Evolutionary conservation across 1,140 invertebrate genomes (phyloP).

Genomic region (Pectinophora gossypiella): DNA sequence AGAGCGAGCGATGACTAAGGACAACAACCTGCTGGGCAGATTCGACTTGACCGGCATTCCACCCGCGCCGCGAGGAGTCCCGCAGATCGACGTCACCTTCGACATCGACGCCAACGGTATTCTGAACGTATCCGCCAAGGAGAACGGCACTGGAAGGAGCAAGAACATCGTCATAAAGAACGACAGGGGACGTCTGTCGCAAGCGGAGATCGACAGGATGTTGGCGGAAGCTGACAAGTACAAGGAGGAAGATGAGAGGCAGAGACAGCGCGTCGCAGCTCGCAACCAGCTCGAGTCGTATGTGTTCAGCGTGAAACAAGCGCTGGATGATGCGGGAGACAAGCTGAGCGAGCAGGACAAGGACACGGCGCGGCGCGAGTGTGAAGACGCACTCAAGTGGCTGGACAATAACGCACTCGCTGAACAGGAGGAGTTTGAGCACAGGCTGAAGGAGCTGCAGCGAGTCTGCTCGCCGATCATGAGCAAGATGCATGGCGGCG

Average conservation of each 20-base stretch:
- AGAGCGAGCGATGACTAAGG: too few species aligned
- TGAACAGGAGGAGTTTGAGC: conserved; percentile 77
- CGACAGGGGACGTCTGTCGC: too few species aligned
- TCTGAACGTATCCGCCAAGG: conserved; percentile 73
- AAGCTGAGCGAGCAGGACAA: conserved; percentile 61
- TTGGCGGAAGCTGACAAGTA: conserved; percentile 77
- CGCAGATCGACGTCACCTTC: conserved; percentile 47
- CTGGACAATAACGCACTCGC: conserved; percentile 79
- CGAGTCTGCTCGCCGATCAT: too few species aligned
- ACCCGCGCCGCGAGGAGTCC: conserved; percentile 41
- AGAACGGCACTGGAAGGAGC: conserved; percentile 74
- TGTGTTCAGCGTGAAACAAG: conserved; percentile 81
- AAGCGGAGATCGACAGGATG: too few species aligned
- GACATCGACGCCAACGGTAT: conserved; percentile 50
- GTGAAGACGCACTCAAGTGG: conserved; percentile 76
- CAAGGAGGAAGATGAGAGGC: conserved; percentile 72
- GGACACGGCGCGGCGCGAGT: conserved; percentile 64
- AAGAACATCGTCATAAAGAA: too few species aligned
- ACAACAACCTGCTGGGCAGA: too few species aligned
- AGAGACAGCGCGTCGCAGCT: conserved; percentile 75
- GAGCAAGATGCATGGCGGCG: too few species aligned
- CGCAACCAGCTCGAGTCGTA: conserved; percentile 85
- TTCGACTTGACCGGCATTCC: too few species aligned
- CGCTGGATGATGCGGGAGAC: conserved; percentile 53
- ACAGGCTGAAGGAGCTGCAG: conserved; percentile 76